A percentile compares a stretch with the other conserved stretches of the same genome.
Conservation (phyloP, 1,140 invertebrate species). For the Leptopilina clavipes region DNA sequence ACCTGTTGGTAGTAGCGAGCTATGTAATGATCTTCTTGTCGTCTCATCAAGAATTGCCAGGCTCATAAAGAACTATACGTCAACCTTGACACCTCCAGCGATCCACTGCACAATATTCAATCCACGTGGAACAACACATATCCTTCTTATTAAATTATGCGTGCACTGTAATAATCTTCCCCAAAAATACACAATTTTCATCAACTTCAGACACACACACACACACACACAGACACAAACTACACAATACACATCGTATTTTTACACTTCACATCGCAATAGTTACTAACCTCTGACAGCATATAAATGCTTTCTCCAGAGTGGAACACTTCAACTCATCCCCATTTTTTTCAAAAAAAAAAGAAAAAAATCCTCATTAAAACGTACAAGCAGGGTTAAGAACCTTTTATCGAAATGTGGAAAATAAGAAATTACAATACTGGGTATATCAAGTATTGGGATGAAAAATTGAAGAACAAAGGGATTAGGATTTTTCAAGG, state of each 20-base stretch:
- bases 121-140: conserved; percentile 7
- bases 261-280: conserved; percentile 23
- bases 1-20: conserved; percentile 16
- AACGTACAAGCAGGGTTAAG: background rate
- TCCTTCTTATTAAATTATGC: background rate
- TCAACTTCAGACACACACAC: background rate
- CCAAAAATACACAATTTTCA: conserved; percentile 1
- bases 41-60: conserved; percentile 17
- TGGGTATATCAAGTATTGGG: too few species aligned
- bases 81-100: background rate
- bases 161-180: background rate
- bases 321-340: background rate
- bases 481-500: too few species aligned
- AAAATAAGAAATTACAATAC: too few species aligned
- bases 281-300: conserved; percentile 21
- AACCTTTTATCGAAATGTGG: too few species aligned
- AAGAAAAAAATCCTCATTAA: background rate
- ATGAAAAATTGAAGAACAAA: too few species aligned
- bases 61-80: conserved; percentile 6
- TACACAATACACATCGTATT: background rate
- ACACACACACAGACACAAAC: background rate
- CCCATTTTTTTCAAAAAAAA: background rate
- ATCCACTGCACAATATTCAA: conserved; percentile 9
- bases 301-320: background rate
- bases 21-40: conserved; percentile 13